Evolutionary conservation across 1,140 invertebrate species (phyloP), one percentile per base, ranked within the genome.

Genomic region (Drosophila carrolli): DNA sequence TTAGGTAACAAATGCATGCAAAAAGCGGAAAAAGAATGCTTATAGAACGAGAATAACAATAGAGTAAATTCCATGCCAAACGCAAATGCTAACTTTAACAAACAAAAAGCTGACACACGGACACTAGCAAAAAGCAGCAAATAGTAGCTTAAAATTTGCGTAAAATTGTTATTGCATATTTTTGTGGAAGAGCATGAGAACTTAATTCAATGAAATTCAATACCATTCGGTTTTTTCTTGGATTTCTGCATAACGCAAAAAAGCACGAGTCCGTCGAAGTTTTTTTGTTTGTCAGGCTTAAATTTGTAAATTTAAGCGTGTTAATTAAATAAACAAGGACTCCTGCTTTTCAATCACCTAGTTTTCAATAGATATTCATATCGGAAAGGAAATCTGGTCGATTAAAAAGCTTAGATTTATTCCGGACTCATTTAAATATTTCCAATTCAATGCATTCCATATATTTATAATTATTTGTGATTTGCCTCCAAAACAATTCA

Each of bases 391-490:
- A 65, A 35, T 44, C 63, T 66, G 65, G 4, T 53, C 44, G 44
- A 35, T 19, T 56, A 48, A 72, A 72, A 48, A 43, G 53, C 68
- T 72, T 71, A 41, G 66, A 50, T 71, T 41, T 50, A 71, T 70
- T 70, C 65, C 4, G 29, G 16, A 29, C 51, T 71, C 65, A 70
- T 71, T 71, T 71, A 48, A 71, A 71, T 71, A 70, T 71, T 71
- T 71, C 53, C 53, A 19, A 48, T 48, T 71, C 65, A 48, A 29
- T 58, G 51, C 65, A 35, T 70, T 19, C 37, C 10, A n/a, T 48
- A 57, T 32, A 44, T 29, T 29, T n/a, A 50, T 37, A 53, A 68
- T 66, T 37, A 68, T 50, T 71, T 71, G 11, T n/a, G 53, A 71
- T 70, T 68, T n/a, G 29, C 43, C 13, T 51, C n/a, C 27, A 41